Evolutionary conservation across 2,888 invertebrate genomes (phyloP), one percentile per base, ranked within the genome.

Genomic region (Amblyjoppa proteus): DNA sequence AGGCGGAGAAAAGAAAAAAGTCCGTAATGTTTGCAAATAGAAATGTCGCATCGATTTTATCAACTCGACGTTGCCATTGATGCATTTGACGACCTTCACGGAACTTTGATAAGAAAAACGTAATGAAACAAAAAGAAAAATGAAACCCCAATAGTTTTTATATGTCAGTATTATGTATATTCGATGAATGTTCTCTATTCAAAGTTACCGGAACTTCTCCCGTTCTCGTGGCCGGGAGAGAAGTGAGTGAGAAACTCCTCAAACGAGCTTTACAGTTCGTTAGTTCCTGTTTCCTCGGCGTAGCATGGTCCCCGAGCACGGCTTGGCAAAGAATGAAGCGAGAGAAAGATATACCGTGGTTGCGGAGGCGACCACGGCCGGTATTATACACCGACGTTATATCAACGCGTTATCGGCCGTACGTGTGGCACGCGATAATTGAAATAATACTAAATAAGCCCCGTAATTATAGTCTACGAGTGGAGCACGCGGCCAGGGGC

Each of bases 381-480:
- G 73, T 20, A n/a, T 69, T 51, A 49, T 34, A 75, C 73, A 69
- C 74, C 64, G 49, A 69, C 77, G 83, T 80, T 85, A 87, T 86
- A 87, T 84, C 82, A 86, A 86, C 87, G 88, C 88, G 88, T 88
- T 88, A 88, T 88, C 88, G 83, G 87, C 53, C 78, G 85, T 89
- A 88, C 91, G 90, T 92, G 90, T 90, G 90, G 91, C 92, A 91
- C 91, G 91, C 91, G 91, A 92, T 92, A 92, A 92, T 91, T 92
- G 92, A 91, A 92, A 92, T 91, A 91, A 92, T 92, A 91, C 90
- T 91, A 91, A 92, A 91, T 91, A 91, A 92, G 90, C 89, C 88
- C 78, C 88, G 89, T 92, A 91, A 92, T 92, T 92, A 91, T 89
- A 90, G 90, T 86, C 87, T 86, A 87, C 87, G 88, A 87, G 85